Conservation (phyloP, 2,797 vertebrate species). For the Lithobates sylvaticus region DNA sequence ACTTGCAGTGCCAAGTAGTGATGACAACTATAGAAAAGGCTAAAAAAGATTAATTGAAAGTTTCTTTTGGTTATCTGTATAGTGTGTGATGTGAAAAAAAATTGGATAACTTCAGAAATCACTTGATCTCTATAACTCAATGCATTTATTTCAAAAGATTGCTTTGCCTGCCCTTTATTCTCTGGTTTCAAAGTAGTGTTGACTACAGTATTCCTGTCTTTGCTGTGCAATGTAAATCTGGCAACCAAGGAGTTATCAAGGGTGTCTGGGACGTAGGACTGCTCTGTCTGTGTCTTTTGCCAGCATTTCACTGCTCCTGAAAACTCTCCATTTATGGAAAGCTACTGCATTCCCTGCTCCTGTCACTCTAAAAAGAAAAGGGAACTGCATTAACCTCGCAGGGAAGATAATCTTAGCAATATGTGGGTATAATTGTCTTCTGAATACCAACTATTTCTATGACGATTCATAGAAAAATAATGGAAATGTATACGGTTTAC, state of each 20-base stretch:
- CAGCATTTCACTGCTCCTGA: slow-evolving; percentile 45
- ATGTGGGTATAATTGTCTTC: background rate
- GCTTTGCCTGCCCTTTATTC: background rate
- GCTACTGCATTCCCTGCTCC: slow-evolving; percentile 37
- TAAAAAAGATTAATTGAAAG: too few relatives aligned
- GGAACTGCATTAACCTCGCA: slow-evolving; percentile 10
- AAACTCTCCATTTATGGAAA: slow-evolving; percentile 61
- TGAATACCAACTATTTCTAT: background rate
- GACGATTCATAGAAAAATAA: too few relatives aligned
- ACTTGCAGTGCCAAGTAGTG: too few relatives aligned
- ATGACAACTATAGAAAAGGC: too few relatives aligned
- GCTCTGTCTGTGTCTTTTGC: slow-evolving; percentile 40
- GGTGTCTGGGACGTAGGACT: slow-evolving; percentile 20
- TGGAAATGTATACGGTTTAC: too few relatives aligned
- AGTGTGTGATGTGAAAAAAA: background rate
- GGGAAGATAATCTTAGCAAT: background rate
- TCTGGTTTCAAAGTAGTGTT: background rate
- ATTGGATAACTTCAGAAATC: background rate
- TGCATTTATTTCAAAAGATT: background rate
- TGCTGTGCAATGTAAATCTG: background rate
- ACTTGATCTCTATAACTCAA: background rate
- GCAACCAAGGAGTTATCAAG: slow-evolving; percentile 11
- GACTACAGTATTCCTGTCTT: background rate
- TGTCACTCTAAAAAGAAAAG: background rate
- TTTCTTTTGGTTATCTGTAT: background rate